Evolutionary conservation across 2,113 vertebrate species (phyloP).

Genomic region (Nycticryphes semicollaris): DNA sequence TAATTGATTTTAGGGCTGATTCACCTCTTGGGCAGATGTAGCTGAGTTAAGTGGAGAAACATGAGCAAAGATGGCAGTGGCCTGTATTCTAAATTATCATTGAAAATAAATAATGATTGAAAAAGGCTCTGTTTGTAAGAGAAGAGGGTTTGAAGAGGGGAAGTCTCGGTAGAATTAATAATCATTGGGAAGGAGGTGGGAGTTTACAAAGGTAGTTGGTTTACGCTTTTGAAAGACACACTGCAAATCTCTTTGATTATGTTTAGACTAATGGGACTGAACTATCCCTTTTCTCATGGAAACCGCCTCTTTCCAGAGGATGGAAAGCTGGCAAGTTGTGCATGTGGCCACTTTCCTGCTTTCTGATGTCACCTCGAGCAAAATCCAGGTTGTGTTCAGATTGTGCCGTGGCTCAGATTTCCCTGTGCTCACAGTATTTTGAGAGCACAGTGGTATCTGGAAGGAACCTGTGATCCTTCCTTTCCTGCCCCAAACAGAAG

Average conservation of each 20-base stretch:
- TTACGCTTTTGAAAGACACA: neutral
- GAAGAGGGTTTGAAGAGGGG: neutral
- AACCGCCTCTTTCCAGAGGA: neutral
- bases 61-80: neutral
- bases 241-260: neutral
- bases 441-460: neutral
- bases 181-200: neutral
- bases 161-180: neutral
- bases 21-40: neutral
- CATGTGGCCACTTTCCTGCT: neutral
- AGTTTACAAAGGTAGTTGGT: neutral
- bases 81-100: neutral
- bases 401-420: neutral
- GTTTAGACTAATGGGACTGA: neutral
- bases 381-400: neutral
- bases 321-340: neutral
- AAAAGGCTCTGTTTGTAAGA: neutral
- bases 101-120: too few relatives aligned
- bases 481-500: neutral
- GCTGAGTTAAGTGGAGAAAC: neutral
- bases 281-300: neutral
- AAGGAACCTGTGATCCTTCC: neutral
- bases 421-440: fast-evolving
- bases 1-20: neutral
- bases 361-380: neutral